A percentile compares a stretch with the other conserved stretches of the same genome.
These are phyloP conservation scores for Apteryx owenii DNA, from an alignment of 2,113 vertebrate genomes.

Conservation along the genomic window DNA sequence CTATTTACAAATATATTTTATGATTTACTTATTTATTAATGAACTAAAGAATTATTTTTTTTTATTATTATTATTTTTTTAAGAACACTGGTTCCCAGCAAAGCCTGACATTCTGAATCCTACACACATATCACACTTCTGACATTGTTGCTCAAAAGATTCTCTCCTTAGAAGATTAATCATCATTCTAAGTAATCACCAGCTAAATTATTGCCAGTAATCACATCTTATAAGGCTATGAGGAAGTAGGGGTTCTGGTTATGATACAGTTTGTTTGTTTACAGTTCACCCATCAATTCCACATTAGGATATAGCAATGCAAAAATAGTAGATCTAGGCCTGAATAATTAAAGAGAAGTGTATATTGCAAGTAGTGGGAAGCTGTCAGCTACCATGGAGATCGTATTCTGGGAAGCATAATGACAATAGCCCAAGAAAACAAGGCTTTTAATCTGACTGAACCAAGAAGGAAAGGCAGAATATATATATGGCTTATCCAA, in stretches of 20 bases:
- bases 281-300: slow-evolving; percentile 25
- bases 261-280: slow-evolving; percentile 41
- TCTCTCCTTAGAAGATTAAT: background rate
- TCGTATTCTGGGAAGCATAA: background rate
- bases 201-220: background rate
- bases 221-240: background rate
- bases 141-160: background rate
- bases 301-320: slow-evolving; percentile 14
- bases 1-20: background rate
- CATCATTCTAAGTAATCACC: background rate
- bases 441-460: background rate
- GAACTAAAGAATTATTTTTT: background rate
- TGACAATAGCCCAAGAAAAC: background rate
- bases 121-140: background rate
- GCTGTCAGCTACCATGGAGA: background rate
- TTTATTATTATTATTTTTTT: background rate
- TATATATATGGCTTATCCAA: background rate
- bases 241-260: slow-evolving; percentile 33
- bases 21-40: background rate
- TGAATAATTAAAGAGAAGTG: background rate
- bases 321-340: slow-evolving; percentile 28
- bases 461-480: background rate
- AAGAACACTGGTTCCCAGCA: background rate
- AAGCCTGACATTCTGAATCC: background rate
- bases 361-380: background rate